phyloP scores from a whole-genome alignment of 2,797 vertebrate genomes.

The Phrynocephalus vlangalii region DNA sequence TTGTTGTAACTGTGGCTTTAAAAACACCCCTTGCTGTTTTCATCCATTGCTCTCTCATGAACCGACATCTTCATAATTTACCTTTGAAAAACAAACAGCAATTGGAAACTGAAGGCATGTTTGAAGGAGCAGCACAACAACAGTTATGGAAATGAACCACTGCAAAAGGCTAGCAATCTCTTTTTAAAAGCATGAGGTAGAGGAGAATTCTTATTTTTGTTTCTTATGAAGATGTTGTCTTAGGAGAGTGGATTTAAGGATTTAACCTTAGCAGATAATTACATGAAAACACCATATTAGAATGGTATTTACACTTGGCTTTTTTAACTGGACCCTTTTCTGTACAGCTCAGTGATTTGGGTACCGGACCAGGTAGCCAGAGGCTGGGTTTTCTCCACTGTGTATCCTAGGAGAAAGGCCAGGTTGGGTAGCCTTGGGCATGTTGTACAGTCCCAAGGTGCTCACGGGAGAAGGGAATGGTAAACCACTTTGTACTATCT shows the following conservation, averaged over 20 bases:
- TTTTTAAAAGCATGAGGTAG: constrained; percentile 52
- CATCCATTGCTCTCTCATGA: constrained; percentile 36
- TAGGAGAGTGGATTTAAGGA: neutral
- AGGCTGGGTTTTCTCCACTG: too few relatives aligned
- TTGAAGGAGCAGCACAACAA: neutral
- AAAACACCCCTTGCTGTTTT: constrained; percentile 33
- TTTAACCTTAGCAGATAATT: neutral
- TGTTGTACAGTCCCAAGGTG: too few relatives aligned
- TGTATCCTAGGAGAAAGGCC: too few relatives aligned
- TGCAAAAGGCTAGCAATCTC: constrained; percentile 33
- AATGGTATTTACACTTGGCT: neutral
- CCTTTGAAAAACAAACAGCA: constrained; percentile 62
- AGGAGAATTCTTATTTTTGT: constrained; percentile 40
- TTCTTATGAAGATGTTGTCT: constrained; percentile 33
- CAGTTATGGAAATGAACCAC: constrained; percentile 54
- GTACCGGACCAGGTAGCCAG: too few relatives aligned
- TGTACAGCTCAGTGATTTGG: neutral
- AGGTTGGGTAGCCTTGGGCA: too few relatives aligned
- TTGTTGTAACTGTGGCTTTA: constrained; percentile 53
- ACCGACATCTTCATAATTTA: constrained; percentile 46
- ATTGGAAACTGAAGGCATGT: constrained; percentile 27
- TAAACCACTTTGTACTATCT: too few relatives aligned
- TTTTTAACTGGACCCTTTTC: neutral
- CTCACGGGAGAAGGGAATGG: too few relatives aligned
- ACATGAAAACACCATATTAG: neutral